Percentiles rank a stretch among this genome's conserved stretches.
phyloP scores from a whole-genome alignment of 2,113 vertebrate species.

The Silurus glanis region DNA sequence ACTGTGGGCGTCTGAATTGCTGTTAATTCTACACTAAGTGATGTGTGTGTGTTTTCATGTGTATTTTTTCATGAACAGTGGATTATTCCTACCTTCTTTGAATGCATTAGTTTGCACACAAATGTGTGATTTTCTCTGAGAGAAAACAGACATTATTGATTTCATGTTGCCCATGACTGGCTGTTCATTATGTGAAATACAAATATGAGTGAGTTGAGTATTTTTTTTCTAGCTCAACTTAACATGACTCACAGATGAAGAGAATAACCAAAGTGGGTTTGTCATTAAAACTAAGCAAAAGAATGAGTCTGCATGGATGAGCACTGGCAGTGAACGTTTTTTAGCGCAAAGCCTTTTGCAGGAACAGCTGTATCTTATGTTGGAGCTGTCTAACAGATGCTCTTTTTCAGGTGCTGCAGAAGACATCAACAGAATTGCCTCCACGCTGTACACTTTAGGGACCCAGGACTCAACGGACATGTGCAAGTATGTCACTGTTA shows the following conservation, averaged over 20 bases:
- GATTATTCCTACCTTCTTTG: slow-evolving; percentile 42
- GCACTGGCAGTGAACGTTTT: background rate
- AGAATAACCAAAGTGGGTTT: slow-evolving; percentile 13
- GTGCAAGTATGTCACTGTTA: slow-evolving; percentile 85
- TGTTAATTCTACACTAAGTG: background rate
- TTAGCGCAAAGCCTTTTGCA: background rate
- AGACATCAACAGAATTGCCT: slow-evolving; percentile 98
- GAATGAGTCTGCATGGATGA: background rate
- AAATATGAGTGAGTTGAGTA: background rate
- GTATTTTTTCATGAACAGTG: slow-evolving; percentile 15
- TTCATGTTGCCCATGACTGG: background rate
- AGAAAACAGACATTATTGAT: background rate
- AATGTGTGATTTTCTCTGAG: slow-evolving; percentile 33
- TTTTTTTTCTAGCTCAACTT: background rate
- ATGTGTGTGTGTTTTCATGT: background rate
- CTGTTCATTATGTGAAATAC: slow-evolving; percentile 1
- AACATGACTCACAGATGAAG: background rate
- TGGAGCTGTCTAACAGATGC: slow-evolving; percentile 13
- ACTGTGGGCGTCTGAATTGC: no score
- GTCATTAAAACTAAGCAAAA: background rate
- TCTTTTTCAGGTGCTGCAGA: slow-evolving; percentile 83
- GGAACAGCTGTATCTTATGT: background rate
- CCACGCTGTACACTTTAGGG: slow-evolving; percentile 91
- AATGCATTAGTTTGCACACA: slow-evolving; percentile 51
- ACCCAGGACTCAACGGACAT: slow-evolving; percentile 96